These are phyloP conservation scores for Leptobrachium leishanense DNA, from an alignment of 2,113 vertebrate species.

Conservation along the genomic window DNA sequence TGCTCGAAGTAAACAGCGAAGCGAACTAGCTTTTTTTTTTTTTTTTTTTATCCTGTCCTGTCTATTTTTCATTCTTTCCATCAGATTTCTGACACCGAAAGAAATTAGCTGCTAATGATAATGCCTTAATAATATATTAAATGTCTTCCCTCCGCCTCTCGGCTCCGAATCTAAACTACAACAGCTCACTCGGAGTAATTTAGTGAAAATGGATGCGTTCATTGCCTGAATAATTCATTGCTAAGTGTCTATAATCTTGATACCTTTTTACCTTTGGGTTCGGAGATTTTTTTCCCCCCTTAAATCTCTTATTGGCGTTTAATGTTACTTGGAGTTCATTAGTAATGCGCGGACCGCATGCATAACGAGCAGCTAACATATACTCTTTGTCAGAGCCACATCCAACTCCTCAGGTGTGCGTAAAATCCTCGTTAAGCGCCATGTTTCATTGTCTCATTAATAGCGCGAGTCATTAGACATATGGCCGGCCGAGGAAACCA, in stretches of 20 bases:
- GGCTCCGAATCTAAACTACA: not conserved
- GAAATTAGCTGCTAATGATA: slow-evolving; percentile 39
- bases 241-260: slow-evolving; percentile 27
- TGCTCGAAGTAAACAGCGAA: not conserved
- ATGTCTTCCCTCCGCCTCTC: not conserved
- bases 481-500: not conserved
- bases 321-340: slow-evolving; percentile 17
- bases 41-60: not conserved
- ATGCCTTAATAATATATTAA: slow-evolving; percentile 25
- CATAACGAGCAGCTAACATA: slow-evolving; percentile 17
- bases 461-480: not conserved
- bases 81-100: slow-evolving; percentile 32
- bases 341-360: not conserved
- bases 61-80: slow-evolving; percentile 26
- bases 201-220: slow-evolving; percentile 26
- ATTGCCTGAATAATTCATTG: slow-evolving; percentile 26
- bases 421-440: slow-evolving; percentile 10
- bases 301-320: not conserved
- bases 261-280: slow-evolving; percentile 28
- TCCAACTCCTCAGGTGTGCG: not conserved
- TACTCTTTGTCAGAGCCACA: not conserved
- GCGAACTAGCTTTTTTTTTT: slow-evolving; percentile 4
- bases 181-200: slow-evolving; percentile 19
- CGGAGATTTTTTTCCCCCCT: not conserved
- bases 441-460: not conserved